These are phyloP conservation scores for Aldrovandia affinis DNA, from an alignment of 2,797 vertebrate genomes.

Conservation along the genomic window DNA sequence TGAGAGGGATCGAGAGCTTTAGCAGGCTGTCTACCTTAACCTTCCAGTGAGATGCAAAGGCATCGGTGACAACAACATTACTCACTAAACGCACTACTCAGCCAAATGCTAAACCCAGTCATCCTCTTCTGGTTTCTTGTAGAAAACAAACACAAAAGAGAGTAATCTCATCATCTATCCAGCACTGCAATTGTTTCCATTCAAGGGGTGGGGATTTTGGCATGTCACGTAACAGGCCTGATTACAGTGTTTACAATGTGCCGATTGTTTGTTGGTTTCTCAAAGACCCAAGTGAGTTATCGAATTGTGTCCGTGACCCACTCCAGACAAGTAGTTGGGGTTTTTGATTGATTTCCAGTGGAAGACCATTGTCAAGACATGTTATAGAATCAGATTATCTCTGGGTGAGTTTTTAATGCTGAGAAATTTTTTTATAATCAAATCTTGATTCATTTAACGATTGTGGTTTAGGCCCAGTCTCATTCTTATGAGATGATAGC, in stretches of 20 bases:
- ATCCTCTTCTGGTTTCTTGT: not conserved
- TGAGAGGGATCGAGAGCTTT: not conserved
- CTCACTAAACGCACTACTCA: no score
- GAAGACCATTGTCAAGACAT: not conserved
- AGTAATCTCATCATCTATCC: not conserved
- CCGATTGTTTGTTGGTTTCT: conserved; percentile 3
- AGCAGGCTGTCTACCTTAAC: not conserved
- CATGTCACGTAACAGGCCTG: not conserved
- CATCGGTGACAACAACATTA: not conserved
- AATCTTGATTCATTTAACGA: conserved; percentile 11
- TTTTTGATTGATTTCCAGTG: not conserved
- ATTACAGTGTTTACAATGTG: not conserved
- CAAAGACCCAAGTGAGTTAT: conserved; percentile 18
- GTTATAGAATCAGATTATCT: not conserved
- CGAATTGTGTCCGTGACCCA: conserved; percentile 1
- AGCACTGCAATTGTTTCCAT: not conserved
- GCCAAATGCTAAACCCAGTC: not conserved
- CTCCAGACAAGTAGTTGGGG: not conserved
- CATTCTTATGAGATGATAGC: conserved; percentile 5
- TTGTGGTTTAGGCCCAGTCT: not conserved
- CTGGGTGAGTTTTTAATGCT: not conserved
- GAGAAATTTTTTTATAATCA: not conserved
- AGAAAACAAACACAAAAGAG: not conserved
- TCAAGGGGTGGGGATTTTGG: not conserved
- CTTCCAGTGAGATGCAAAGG: not conserved